phyloP scores from a whole-genome alignment of 2,888 invertebrate species.

The Mythimna vitellina region DNA sequence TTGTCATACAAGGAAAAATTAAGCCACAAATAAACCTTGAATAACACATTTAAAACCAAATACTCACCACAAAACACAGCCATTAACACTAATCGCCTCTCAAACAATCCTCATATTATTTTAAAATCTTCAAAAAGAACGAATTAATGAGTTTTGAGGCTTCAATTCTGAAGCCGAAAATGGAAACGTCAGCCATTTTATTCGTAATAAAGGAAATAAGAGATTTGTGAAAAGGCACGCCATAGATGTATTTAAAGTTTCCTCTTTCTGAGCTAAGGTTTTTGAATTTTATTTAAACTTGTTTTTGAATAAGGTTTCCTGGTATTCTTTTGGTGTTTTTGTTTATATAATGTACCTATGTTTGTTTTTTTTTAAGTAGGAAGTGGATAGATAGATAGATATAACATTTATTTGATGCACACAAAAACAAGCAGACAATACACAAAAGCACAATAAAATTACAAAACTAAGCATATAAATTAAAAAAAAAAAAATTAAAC shows the following conservation, averaged over 20 bases:
- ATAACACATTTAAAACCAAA: conserved; percentile 9
- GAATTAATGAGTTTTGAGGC: conserved; percentile 53
- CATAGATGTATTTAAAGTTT: conserved; percentile 63
- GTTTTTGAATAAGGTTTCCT: conserved; percentile 19
- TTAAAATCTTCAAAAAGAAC: conserved; percentile 50
- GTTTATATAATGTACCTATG: too few species aligned
- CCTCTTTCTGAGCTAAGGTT: conserved; percentile 47
- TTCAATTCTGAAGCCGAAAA: conserved; percentile 51
- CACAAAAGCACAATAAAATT: too few species aligned
- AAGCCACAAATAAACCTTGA: too few species aligned
- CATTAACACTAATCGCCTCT: conserved; percentile 38
- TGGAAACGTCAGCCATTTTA: conserved; percentile 56
- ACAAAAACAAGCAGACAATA: too few species aligned
- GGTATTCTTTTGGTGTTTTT: not conserved
- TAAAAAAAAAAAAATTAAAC: too few species aligned
- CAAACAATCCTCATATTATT: conserved; percentile 48
- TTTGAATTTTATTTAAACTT: conserved; percentile 15
- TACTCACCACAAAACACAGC: not conserved
- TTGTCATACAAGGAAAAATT: too few species aligned
- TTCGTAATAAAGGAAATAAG: conserved; percentile 66
- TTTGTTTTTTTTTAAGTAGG: too few species aligned
- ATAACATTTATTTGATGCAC: too few species aligned
- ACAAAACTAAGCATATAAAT: too few species aligned
- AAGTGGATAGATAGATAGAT: too few species aligned
- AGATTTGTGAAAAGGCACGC: conserved; percentile 49